Evolutionary conservation across 2,797 vertebrate species (phyloP).

Genomic region (Antennarius maculatus): DNA sequence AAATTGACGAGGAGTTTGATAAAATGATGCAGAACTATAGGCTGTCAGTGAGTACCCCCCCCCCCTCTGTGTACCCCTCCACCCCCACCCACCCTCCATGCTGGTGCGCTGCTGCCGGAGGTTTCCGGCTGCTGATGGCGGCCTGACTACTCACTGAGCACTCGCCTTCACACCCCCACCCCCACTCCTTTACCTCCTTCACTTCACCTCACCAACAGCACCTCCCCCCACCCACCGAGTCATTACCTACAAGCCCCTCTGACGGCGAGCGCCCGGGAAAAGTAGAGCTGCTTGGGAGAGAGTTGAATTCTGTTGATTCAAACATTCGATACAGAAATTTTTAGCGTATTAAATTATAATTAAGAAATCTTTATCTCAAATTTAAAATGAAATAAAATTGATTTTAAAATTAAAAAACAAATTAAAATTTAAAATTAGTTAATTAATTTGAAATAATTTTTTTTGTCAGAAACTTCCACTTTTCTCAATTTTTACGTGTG

Average conservation of each 20-base stretch:
- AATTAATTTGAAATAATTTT: too few species aligned
- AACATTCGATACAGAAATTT: too few species aligned
- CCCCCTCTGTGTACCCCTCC: conserved; percentile 21
- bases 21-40: conserved; percentile 99
- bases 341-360: too few species aligned
- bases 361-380: too few species aligned
- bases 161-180: conserved; percentile 59
- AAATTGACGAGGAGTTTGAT: conserved; percentile 99
- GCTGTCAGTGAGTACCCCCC: conserved; percentile 96
- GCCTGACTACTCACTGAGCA: conserved; percentile 79
- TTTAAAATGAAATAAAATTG: too few species aligned
- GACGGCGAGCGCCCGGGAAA: conserved; percentile 47
- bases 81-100: conserved; percentile 48
- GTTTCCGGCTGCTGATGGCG: conserved; percentile 54
- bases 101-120: conserved; percentile 54
- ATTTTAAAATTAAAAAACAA: too few species aligned
- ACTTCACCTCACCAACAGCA: conserved; percentile 55
- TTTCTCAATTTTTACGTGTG: not conserved
- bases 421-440: too few species aligned
- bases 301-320: too few species aligned
- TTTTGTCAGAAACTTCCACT: not conserved
- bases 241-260: conserved; percentile 53
- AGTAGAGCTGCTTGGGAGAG: too few species aligned
- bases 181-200: conserved; percentile 45
- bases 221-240: conserved; percentile 46